Conservation (phyloP, 2,888 invertebrate species). For the Metopia argyrocephala region DNA sequence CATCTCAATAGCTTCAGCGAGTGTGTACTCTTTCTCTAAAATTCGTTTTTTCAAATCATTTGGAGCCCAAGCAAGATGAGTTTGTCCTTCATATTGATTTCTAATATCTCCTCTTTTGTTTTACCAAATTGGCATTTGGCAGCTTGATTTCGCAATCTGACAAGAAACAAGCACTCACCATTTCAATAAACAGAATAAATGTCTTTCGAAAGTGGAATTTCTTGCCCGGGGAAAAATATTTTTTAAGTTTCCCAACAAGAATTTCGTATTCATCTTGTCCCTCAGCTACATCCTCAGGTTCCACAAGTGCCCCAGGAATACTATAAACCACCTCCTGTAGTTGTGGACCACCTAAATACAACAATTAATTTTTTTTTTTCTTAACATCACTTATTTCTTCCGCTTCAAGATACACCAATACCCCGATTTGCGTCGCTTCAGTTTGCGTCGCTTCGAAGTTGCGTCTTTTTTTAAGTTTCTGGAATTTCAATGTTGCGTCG, state of each 20-base stretch:
- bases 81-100: constrained; percentile 59
- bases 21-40: not conserved
- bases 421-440: no score
- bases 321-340: constrained; percentile 43
- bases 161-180: constrained; percentile 69
- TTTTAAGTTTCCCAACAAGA: constrained; percentile 10
- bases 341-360: constrained; percentile 53
- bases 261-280: no score
- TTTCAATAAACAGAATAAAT: no score
- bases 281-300: no score
- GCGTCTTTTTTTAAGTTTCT: no score
- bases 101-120: no score
- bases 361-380: constrained; percentile 45
- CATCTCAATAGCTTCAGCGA: not conserved
- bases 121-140: no score
- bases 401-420: constrained; percentile 51
- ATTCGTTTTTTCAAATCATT: not conserved
- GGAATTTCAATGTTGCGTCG: no score
- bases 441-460: no score
- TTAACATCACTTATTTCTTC: constrained; percentile 48
- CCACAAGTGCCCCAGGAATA: constrained; percentile 12
- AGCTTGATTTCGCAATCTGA: no score
- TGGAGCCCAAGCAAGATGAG: not conserved
- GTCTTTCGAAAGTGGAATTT: no score
- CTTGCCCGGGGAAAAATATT: constrained; percentile 63